Percentiles rank a stretch among this genome's conserved stretches.
These are phyloP conservation scores for Pammene aurita DNA, from an alignment of 2,888 invertebrate genomes.

Conservation along the genomic window DNA sequence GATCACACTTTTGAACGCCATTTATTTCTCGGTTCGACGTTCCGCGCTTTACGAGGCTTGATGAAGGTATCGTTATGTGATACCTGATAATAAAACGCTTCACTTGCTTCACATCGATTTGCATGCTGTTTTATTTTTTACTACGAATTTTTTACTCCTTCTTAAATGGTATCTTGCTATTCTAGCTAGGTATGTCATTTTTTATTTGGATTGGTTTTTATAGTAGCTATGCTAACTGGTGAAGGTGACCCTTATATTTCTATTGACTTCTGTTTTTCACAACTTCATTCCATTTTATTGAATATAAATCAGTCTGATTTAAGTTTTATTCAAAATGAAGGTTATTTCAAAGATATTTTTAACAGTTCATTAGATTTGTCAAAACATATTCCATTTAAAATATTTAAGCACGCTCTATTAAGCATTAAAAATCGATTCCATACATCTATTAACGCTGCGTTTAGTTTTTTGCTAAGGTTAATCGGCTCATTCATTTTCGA, in stretches of 20 bases:
- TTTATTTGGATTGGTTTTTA: neutral
- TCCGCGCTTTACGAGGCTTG: conserved; percentile 69
- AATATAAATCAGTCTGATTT: neutral
- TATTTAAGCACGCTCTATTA: conserved; percentile 55
- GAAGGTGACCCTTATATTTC: neutral
- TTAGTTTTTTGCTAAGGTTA: conserved; percentile 55
- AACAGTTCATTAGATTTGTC: conserved; percentile 46
- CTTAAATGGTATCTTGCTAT: neutral
- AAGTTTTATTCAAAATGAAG: neutral
- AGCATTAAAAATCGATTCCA: conserved; percentile 49
- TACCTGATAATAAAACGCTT: conserved; percentile 77
- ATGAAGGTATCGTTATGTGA: conserved; percentile 77
- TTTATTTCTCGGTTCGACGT: conserved; percentile 76
- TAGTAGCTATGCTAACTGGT: neutral
- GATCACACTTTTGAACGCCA: conserved; percentile 80
- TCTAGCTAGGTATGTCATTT: neutral
- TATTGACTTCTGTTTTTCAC: neutral
- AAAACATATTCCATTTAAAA: conserved; percentile 48
- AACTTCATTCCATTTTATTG: neutral
- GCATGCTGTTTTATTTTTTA: conserved; percentile 59
- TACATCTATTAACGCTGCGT: conserved; percentile 50
- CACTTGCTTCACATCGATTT: conserved; percentile 69
- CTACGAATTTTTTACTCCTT: neutral
- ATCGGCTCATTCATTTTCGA: conserved; percentile 51
- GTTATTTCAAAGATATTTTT: conserved; percentile 40